Percentiles rank a stretch among this genome's conserved stretches.
These are phyloP conservation scores for Raphicerus campestris DNA, from an alignment of 2,113 vertebrate species.

Conservation along the genomic window DNA sequence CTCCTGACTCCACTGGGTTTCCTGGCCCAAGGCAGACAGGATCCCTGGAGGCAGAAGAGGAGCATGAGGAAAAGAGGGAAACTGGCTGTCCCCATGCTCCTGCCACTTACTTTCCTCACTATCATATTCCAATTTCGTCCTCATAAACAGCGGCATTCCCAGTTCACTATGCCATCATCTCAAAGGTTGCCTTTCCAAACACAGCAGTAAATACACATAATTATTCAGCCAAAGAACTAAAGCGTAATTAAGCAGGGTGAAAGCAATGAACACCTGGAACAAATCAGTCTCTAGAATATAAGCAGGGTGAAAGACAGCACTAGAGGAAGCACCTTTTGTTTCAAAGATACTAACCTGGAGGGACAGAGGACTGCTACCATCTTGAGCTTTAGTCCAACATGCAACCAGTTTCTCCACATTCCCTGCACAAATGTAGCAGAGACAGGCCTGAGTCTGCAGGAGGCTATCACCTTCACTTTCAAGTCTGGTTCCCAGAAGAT, in stretches of 20 bases:
- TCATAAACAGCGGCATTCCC: background rate
- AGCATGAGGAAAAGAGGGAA: background rate
- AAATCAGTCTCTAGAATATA: background rate
- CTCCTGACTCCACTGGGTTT: background rate
- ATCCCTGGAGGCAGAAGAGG: background rate
- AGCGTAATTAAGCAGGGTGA: background rate
- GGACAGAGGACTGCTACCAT: slow-evolving; percentile 85
- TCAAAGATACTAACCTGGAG: slow-evolving; percentile 87
- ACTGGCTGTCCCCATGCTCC: background rate
- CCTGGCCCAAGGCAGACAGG: background rate
- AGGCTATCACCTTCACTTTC: slow-evolving; percentile 84
- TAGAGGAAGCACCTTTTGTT: background rate
- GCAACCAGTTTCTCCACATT: slow-evolving; percentile 94
- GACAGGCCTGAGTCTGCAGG: slow-evolving; percentile 91
- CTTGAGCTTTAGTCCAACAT: slow-evolving; percentile 92
- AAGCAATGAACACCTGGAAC: background rate
- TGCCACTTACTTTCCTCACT: background rate
- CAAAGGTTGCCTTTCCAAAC: background rate
- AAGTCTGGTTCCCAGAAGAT: slow-evolving; percentile 90
- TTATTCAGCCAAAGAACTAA: background rate
- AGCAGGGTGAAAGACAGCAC: background rate
- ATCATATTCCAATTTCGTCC: background rate
- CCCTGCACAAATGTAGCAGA: slow-evolving; percentile 97
- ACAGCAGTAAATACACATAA: background rate
- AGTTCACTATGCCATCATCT: background rate